phyloP scores from a whole-genome alignment of 1,140 invertebrate genomes.

The Halesus radiatus region DNA sequence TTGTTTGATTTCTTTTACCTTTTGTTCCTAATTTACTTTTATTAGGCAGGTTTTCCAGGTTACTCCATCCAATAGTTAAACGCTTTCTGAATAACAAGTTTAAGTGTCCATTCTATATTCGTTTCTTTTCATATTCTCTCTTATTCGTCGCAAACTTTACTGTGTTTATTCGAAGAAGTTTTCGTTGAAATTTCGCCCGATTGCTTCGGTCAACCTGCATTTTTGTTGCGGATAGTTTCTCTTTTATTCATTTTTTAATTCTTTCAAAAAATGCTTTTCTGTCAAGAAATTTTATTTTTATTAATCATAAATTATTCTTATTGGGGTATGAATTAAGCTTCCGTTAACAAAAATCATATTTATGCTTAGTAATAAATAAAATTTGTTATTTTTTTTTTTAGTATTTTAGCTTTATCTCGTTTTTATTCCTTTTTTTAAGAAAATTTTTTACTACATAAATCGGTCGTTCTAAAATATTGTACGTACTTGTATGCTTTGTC shows the following conservation, averaged over 20 bases:
- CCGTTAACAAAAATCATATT: too few species aligned
- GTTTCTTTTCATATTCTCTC: neutral
- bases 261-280: neutral
- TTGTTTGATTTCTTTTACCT: neutral
- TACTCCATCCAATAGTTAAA: neutral
- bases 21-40: conserved; percentile 7
- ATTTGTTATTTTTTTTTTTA: too few species aligned
- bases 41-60: neutral
- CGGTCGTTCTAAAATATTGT: too few species aligned
- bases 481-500: too few species aligned
- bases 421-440: too few species aligned
- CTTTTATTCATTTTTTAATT: too few species aligned
- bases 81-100: conserved; percentile 9
- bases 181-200: neutral
- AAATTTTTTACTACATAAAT: too few species aligned
- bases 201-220: neutral
- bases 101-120: neutral
- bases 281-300: neutral
- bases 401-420: too few species aligned
- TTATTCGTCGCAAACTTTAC: neutral
- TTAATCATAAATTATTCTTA: too few species aligned
- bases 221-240: neutral
- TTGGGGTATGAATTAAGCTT: too few species aligned
- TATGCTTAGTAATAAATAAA: too few species aligned
- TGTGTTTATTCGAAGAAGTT: neutral